Evolutionary conservation across 2,797 vertebrate species (phyloP), one percentile per base, ranked within the genome.

Genomic region (Enteromius fasciolatus): DNA sequence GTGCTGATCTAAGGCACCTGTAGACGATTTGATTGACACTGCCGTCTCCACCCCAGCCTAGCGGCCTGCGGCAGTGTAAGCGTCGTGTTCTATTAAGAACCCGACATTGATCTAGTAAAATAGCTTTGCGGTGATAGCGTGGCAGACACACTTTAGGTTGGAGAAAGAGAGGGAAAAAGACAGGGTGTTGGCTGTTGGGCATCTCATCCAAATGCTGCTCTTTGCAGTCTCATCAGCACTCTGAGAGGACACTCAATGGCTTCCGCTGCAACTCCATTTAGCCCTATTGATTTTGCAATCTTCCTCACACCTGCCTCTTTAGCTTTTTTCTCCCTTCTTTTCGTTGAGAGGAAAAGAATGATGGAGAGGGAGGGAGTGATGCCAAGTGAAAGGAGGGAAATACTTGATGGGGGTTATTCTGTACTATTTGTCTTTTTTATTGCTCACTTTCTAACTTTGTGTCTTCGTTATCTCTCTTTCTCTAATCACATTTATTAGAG

Each of bases 201-300:
- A 87, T 92, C 87, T 90, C 83, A 84, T 83, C 88, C 87, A 84
- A 88, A 87, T 89, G 87, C 82, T 82, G 81, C 88, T 88, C 82
- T 90, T 89, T 90, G 89, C 69, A 89, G 86, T 90, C 92, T 87
- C 88, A 92, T 86, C 82, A 88, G 90, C 90, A 90, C 92, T 93
- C 91, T 91, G 90, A 91, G 84, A 91, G 93, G 91, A 93, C 92
- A 92, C 88, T 92, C 88, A 84, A 87, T 93, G 92, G 90, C 91
- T 93, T 92, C 91, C 84, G 85, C 87, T 73, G 90, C 90, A 92
- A 91, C 92, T 93, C 92, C 92, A 94, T 94, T 94, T 94, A 93
- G 91, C 89, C 86, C 68, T 92, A 94, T 95, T 93, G 93, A 95
- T 95, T 94, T 94, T 91, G 80, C 91, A 93, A 92, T 93, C 91